Percentiles rank a stretch among this genome's conserved stretches.
Conservation (phyloP, 1,140 invertebrate genomes). For the Neotoxoptera formosana region DNA sequence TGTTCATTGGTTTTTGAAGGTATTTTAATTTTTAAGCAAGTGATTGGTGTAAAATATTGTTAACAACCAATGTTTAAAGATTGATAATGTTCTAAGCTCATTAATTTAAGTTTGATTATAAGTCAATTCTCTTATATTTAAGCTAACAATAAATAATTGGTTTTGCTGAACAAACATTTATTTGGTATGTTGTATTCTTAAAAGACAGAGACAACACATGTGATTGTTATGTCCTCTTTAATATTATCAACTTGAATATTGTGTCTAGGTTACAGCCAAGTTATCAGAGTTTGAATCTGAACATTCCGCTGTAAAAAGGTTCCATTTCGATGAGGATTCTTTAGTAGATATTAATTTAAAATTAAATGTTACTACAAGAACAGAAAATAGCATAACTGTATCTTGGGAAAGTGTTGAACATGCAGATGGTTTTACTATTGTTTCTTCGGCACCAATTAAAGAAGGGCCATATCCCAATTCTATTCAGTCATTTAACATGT, state of each 20-base stretch:
- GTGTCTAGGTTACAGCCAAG: conserved; percentile 71
- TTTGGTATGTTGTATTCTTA: neutral
- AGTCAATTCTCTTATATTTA: neutral
- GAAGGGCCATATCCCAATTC: conserved; percentile 66
- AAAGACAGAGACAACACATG: neutral
- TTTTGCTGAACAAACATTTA: neutral
- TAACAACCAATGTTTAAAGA: too few relatives aligned
- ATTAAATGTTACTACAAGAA: conserved; percentile 66
- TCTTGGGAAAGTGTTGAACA: conserved; percentile 69
- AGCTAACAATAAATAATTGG: neutral
- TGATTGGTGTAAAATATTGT: too few relatives aligned
- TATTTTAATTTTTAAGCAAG: too few relatives aligned
- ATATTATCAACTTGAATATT: conserved; percentile 56
- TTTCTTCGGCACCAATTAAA: conserved; percentile 61
- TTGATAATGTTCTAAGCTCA: too few relatives aligned
- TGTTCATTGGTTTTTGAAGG: too few relatives aligned
- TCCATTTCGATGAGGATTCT: conserved; percentile 70
- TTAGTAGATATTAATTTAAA: conserved; percentile 71
- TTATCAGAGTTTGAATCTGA: conserved; percentile 70
- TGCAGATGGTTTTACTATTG: conserved; percentile 72
- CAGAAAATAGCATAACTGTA: conserved; percentile 68
- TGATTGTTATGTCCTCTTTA: neutral
- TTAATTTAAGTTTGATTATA: too few relatives aligned
- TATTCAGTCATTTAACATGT: conserved; percentile 49
- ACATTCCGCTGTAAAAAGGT: conserved; percentile 62